phyloP scores from a whole-genome alignment of 2,888 invertebrate species.

The Panopea generosa region DNA sequence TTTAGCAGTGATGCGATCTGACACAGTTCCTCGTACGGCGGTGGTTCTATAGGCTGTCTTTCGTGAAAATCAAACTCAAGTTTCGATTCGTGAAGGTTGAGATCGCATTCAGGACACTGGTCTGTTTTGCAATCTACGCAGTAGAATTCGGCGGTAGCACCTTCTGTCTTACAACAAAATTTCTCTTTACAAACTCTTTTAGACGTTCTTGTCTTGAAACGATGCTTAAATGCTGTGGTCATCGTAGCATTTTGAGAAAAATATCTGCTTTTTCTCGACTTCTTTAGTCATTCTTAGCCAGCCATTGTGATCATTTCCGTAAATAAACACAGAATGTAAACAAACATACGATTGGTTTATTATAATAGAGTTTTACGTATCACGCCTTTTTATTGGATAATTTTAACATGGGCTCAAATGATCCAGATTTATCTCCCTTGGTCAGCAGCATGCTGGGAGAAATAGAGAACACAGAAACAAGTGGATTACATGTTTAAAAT shows the following conservation, averaged over 20 bases:
- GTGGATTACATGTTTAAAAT: not conserved
- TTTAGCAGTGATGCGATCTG: constrained; percentile 65
- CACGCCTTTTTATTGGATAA: constrained; percentile 26
- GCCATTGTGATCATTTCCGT: constrained; percentile 62
- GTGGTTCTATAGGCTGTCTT: constrained; percentile 73
- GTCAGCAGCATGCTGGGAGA: constrained; percentile 61
- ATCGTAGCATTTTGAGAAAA: constrained; percentile 54
- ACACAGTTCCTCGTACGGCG: constrained; percentile 79
- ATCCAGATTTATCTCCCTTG: constrained; percentile 44
- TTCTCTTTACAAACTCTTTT: constrained; percentile 80
- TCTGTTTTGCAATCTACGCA: constrained; percentile 84
- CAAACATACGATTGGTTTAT: constrained; percentile 26
- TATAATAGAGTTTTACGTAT: not conserved
- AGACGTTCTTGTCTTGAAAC: constrained; percentile 76
- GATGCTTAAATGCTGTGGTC: constrained; percentile 68
- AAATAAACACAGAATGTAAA: constrained; percentile 46
- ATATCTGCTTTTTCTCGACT: constrained; percentile 30
- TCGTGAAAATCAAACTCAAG: constrained; percentile 81
- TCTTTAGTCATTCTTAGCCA: constrained; percentile 33
- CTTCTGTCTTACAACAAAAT: constrained; percentile 78
- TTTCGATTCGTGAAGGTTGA: constrained; percentile 80
- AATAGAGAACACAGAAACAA: constrained; percentile 13
- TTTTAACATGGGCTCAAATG: constrained; percentile 4
- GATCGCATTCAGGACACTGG: constrained; percentile 84
- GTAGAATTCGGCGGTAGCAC: constrained; percentile 77